Evolutionary conservation across 2,113 vertebrate species (phyloP), one percentile per base, ranked within the genome.

Genomic region (Gallinago paraguaiae): DNA sequence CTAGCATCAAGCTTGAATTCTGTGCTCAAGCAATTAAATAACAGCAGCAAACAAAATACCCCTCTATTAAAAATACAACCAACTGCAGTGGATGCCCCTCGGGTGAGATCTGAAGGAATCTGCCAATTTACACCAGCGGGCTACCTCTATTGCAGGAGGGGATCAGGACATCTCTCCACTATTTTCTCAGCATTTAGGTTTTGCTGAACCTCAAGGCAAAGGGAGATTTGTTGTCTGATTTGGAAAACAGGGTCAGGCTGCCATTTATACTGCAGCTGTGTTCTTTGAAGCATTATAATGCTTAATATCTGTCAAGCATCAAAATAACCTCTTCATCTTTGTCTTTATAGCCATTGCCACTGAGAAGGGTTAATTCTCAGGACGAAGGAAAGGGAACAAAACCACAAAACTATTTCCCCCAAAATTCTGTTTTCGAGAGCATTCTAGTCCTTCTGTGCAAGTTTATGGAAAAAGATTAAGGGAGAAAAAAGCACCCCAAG

Each of bases 211-310:
- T 76, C 57, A 68, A n/a, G 37, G 57, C 74, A 51, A 33, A 59
- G 37, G 25, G 43, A 15, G 7, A 4, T 72, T 61, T 70, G 33
- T 8, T 53, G 22, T 37, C 33, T 54, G 61, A 15, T 48, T 27
- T 64, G 31, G 48, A 61, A 19, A 30, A 6, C 3, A 13, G 85
- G 33, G 28, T 22, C 46, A 72, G 64, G 65, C 77, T 93, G 76
- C 16, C 9, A 0, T 33, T 78, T 20, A 19, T 35, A 48, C 76
- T 64, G 19, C 2, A 2, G 45, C 50, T 35, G 11, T 1, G 1
- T 70, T 33, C 67, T 37, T 9, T 59, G 30, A 39, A 25, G 61
- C 4, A 7, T 5, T 39, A 11, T 89, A 64, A 79, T 1, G 3
- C 28, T 65, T 72, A 15, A 1, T 3, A 10, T 17, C 39, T 33